A percentile compares a stretch with the other conserved stretches of the same genome.
Conservation (phyloP, 2,888 invertebrate species). For the Lysandra coridon region DNA sequence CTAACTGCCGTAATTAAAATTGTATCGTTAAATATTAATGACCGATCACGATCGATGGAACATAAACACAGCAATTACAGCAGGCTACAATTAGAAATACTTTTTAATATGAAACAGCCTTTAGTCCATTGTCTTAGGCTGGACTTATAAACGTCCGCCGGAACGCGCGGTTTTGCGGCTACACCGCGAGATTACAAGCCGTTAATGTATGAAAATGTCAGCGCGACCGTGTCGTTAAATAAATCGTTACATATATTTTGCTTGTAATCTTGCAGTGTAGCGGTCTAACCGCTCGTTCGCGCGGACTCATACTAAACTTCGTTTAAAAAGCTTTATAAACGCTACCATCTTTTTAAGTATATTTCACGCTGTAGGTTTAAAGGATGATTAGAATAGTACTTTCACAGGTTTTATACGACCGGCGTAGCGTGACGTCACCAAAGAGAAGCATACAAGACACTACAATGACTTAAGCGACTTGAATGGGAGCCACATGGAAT, state of each 20-base stretch:
- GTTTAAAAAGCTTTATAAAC: no score
- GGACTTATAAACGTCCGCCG: no score
- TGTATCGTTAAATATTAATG: background rate
- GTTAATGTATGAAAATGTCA: no score
- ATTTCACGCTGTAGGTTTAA: background rate
- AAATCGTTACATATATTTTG: no score
- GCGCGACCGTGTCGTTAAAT: no score
- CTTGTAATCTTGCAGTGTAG: no score
- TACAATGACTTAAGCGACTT: slow-evolving; percentile 40
- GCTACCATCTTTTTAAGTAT: no score
- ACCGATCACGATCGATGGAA: background rate
- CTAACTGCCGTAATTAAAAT: background rate
- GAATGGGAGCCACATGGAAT: slow-evolving; percentile 71
- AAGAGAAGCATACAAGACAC: background rate
- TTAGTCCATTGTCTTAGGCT: background rate
- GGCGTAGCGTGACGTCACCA: background rate
- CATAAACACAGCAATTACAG: slow-evolving; percentile 17
- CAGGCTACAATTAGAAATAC: background rate
- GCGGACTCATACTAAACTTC: no score
- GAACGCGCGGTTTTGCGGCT: no score
- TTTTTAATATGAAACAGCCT: background rate
- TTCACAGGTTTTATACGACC: slow-evolving; percentile 11
- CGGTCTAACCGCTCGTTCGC: no score
- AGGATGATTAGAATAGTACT: background rate
- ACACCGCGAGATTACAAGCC: no score